Percentiles rank a stretch among this genome's conserved stretches.
phyloP scores from a whole-genome alignment of 2,888 invertebrate genomes.

The Dicranocentrus wangi region DNA sequence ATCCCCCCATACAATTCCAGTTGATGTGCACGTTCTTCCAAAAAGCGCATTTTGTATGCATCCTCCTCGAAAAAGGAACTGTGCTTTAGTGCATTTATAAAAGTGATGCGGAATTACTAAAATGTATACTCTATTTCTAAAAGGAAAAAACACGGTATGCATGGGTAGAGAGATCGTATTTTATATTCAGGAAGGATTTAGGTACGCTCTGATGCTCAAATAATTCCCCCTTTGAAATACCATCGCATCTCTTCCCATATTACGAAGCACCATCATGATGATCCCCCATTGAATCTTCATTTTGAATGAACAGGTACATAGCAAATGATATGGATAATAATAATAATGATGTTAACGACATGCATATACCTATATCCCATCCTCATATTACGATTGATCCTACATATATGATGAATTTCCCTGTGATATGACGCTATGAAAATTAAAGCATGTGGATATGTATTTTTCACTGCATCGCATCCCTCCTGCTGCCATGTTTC shows the following conservation, averaged over 20 bases:
- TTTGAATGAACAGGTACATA: conserved; percentile 41
- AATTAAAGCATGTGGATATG: not conserved
- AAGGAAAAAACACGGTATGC: too few species aligned
- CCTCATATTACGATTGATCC: conserved; percentile 8
- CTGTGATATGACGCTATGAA: not conserved
- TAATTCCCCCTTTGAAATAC: not conserved
- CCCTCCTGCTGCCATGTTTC: too few species aligned
- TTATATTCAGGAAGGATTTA: conserved; percentile 39
- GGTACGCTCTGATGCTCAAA: conserved; percentile 30
- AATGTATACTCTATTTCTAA: not conserved
- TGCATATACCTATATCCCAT: not conserved
- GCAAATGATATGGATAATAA: not conserved
- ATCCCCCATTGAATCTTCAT: conserved; percentile 15
- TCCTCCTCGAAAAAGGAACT: too few species aligned
- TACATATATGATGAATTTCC: conserved; percentile 11
- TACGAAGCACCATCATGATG: not conserved
- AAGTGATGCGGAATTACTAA: conserved; percentile 4
- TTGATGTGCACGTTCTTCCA: too few species aligned
- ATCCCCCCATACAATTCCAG: too few species aligned
- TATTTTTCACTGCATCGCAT: too few species aligned
- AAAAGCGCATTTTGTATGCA: too few species aligned
- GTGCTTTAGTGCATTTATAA: conserved; percentile 16
- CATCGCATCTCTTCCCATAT: not conserved
- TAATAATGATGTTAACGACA: conserved; percentile 7
- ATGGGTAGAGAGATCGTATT: not conserved